phyloP scores from a whole-genome alignment of 35 echinoderm and acorn worm genomes.

The Lytechinus variegatus region DNA sequence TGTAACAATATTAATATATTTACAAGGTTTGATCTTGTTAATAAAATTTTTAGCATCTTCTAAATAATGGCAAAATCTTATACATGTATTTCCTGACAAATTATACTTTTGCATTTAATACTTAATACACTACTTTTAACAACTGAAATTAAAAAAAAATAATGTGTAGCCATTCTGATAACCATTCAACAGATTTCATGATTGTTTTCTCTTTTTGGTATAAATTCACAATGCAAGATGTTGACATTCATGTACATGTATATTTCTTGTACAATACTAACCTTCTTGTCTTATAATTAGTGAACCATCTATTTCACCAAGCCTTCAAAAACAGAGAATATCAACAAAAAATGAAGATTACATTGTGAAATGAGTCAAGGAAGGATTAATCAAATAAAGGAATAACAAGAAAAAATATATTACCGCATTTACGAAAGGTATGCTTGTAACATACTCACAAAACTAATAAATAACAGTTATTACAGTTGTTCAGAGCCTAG shows the following conservation, averaged over 20 bases:
- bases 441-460: too few species aligned
- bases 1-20: too few species aligned
- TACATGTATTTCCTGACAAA: background rate
- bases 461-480: too few species aligned
- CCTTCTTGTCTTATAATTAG: background rate
- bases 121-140: background rate
- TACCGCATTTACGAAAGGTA: too few species aligned
- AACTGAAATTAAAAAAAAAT: background rate
- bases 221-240: background rate
- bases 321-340: background rate
- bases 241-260: background rate
- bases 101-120: background rate
- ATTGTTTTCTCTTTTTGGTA: background rate
- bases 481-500: background rate
- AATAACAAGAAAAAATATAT: too few species aligned
- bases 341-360: background rate
- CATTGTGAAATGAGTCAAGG: background rate
- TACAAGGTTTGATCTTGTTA: background rate
- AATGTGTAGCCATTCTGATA: background rate
- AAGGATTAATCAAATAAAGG: too few species aligned
- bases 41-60: background rate
- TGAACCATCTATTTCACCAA: background rate
- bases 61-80: background rate
- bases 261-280: background rate
- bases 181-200: background rate